These are phyloP conservation scores for Astyanax mexicanus DNA, from an alignment of 2,797 vertebrate genomes.

Conservation along the genomic window DNA sequence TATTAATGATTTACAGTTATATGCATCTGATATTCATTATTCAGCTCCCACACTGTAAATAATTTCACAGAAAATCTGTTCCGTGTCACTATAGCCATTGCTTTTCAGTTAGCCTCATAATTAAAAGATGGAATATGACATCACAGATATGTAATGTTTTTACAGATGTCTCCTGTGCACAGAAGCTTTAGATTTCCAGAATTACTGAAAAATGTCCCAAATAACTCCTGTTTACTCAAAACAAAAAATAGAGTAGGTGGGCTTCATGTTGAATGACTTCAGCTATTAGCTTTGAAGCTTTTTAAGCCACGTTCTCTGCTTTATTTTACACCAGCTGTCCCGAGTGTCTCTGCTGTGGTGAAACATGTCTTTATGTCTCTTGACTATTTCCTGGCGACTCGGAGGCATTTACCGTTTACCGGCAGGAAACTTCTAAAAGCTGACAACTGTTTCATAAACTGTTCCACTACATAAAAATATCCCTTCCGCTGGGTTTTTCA, in stretches of 20 bases:
- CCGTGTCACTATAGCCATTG: background rate
- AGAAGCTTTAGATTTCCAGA: too few relatives aligned
- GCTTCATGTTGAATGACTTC: constrained; percentile 8
- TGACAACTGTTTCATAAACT: constrained; percentile 27
- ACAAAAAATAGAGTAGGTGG: constrained; percentile 15
- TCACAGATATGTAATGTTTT: constrained; percentile 10
- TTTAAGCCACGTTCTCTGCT: background rate
- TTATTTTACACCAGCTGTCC: constrained; percentile 6
- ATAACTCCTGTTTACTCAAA: too few relatives aligned
- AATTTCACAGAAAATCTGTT: constrained; percentile 37
- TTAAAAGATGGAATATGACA: constrained; percentile 18
- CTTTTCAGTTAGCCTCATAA: background rate
- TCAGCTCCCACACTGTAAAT: constrained; percentile 25
- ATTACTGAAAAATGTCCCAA: constrained; percentile 6
- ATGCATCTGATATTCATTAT: constrained; percentile 25
- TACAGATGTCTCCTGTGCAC: constrained; percentile 16
- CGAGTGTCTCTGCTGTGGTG: background rate
- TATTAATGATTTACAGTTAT: constrained; percentile 21
- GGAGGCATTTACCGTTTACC: constrained; percentile 14
- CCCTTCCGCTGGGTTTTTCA: background rate
- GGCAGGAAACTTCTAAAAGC: constrained; percentile 14
- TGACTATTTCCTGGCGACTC: constrained; percentile 9
- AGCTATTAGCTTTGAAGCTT: constrained; percentile 19
- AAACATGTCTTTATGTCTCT: constrained; percentile 5
- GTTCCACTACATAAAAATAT: constrained; percentile 3